Evolutionary conservation across 1,140 invertebrate species (phyloP).

Genomic region (Aporrectodea caliginosa): DNA sequence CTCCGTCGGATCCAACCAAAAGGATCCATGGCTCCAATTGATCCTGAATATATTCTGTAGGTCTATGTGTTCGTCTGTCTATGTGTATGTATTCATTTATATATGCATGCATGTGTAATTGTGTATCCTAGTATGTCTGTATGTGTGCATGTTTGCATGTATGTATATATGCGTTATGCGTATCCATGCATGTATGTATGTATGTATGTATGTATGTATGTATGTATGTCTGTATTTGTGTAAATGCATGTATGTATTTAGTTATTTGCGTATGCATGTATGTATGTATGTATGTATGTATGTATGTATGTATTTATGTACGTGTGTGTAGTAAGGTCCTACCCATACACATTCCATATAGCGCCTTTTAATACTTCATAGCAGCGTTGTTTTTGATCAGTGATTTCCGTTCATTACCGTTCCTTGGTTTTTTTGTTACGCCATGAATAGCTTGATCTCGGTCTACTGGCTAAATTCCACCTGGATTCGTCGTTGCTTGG

Average conservation of each 20-base stretch:
- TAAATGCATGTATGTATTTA: conserved; percentile 20
- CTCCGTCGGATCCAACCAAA: too few relatives aligned
- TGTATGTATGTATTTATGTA: conserved; percentile 16
- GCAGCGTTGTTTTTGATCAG: too few relatives aligned
- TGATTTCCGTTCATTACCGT: too few relatives aligned
- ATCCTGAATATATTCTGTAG: too few relatives aligned
- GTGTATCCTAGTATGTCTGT: not conserved
- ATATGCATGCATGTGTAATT: too few relatives aligned
- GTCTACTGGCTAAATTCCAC: too few relatives aligned
- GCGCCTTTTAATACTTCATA: not conserved
- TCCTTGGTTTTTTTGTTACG: too few relatives aligned
- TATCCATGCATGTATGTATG: not conserved
- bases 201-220: not conserved
- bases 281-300: conserved; percentile 9
- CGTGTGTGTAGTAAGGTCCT: not conserved
- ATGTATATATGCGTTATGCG: not conserved
- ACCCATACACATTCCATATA: not conserved
- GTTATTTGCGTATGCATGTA: conserved; percentile 24
- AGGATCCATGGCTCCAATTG: too few relatives aligned
- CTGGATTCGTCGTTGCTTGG: not conserved
- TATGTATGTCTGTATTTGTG: too few relatives aligned
- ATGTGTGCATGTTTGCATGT: conserved; percentile 11
- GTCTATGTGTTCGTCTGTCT: too few relatives aligned
- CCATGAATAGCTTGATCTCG: too few relatives aligned
- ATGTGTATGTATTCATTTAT: too few relatives aligned